These are phyloP conservation scores for Chunga burmeisteri DNA, from an alignment of 2,113 vertebrate species.

Conservation along the genomic window DNA sequence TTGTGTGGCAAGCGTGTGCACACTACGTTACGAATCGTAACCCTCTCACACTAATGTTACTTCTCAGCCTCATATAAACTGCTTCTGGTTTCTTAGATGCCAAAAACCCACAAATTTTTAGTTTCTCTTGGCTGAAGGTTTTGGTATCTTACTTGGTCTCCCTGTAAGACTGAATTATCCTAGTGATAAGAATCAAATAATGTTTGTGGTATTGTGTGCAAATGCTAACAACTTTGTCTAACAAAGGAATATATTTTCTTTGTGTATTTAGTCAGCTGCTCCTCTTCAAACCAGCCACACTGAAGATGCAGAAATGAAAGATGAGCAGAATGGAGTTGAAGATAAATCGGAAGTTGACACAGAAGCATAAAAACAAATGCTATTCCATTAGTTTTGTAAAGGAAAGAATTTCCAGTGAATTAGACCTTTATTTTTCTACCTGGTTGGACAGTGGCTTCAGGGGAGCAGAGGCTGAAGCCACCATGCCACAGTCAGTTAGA, in stretches of 20 bases:
- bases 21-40: not conserved
- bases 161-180: not conserved
- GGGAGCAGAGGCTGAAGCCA: constrained; percentile 59
- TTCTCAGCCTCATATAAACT: not conserved
- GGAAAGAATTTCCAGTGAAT: constrained; percentile 80
- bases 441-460: constrained; percentile 72
- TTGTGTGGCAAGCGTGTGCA: not conserved
- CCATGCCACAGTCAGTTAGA: constrained; percentile 38
- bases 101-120: not conserved
- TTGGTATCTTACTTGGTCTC: not conserved
- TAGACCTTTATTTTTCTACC: constrained; percentile 86
- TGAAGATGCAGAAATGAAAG: constrained; percentile 71
- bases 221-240: not conserved
- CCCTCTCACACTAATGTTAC: not conserved
- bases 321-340: constrained; percentile 56
- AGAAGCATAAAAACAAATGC: constrained; percentile 68
- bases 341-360: constrained; percentile 70
- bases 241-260: not conserved
- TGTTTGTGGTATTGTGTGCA: not conserved
- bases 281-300: constrained; percentile 16
- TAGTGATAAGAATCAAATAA: not conserved
- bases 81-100: not conserved
- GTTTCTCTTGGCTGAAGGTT: not conserved
- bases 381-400: constrained; percentile 78
- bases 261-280: constrained; percentile 50